Evolutionary conservation across 1,140 invertebrate genomes (phyloP).

Genomic region (Saccostrea echinata): DNA sequence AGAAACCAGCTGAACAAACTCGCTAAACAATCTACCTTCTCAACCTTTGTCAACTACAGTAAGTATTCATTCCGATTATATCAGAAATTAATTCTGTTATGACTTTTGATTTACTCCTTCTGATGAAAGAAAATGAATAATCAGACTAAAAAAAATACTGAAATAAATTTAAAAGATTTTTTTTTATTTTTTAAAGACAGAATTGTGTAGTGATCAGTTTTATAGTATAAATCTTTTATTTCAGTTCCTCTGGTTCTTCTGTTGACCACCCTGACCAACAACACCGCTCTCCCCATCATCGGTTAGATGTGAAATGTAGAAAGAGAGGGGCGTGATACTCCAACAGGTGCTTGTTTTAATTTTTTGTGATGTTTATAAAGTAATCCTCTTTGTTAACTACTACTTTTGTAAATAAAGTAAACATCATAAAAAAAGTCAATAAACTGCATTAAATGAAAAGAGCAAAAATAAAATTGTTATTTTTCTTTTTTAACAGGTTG

Average conservation of each 20-base stretch:
- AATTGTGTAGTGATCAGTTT: background rate
- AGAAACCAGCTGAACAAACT: conserved; percentile 17
- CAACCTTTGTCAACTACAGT: conserved; percentile 40
- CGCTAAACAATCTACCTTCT: background rate
- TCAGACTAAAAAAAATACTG: background rate
- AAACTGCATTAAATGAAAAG: background rate
- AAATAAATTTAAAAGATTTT: background rate
- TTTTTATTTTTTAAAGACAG: background rate
- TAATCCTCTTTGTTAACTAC: no score
- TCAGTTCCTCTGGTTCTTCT: conserved; percentile 43
- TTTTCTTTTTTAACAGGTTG: conserved; percentile 6
- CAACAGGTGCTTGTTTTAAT: background rate
- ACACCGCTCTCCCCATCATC: conserved; percentile 32
- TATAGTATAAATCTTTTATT: background rate
- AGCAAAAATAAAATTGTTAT: background rate
- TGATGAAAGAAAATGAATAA: no score
- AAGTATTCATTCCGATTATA: background rate
- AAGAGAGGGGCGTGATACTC: background rate
- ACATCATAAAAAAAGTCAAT: no score
- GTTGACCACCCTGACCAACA: conserved; percentile 38
- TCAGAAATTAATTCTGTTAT: background rate
- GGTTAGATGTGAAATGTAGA: conserved; percentile 1
- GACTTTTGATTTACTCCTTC: no score
- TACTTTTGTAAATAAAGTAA: no score
- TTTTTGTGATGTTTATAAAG: background rate